A percentile compares a stretch with the other conserved stretches of the same genome.
Evolutionary conservation across 2,797 vertebrate species (phyloP).

Genomic region (Phoeniculus purpureus): DNA sequence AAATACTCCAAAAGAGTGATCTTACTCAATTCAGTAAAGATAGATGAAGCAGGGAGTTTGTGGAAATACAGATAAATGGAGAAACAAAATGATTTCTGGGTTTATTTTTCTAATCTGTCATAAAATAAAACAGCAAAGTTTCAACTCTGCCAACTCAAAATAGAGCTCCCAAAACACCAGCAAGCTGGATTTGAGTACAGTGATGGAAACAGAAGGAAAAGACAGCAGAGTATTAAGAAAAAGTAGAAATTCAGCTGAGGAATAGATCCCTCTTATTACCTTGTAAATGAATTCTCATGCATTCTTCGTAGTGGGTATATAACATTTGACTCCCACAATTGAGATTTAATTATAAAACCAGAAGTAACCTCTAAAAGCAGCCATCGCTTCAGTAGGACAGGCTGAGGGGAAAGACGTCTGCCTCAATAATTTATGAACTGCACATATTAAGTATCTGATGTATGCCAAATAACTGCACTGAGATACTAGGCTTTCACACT

Average conservation of each 20-base stretch:
- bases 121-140: background rate
- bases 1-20: too few species aligned
- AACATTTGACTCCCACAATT: background rate
- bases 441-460: conserved; percentile 42
- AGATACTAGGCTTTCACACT: conserved; percentile 67
- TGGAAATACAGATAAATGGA: background rate
- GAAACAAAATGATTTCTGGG: background rate
- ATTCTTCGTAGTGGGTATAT: background rate
- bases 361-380: conserved; percentile 17
- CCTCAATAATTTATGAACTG: conserved; percentile 42
- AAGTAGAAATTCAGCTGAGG: background rate
- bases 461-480: conserved; percentile 7
- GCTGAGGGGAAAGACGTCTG: conserved; percentile 22
- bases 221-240: background rate
- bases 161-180: background rate
- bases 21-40: too few species aligned
- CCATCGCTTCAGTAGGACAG: background rate
- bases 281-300: background rate
- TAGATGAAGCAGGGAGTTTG: background rate
- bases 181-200: background rate
- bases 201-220: background rate
- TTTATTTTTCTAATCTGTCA: background rate
- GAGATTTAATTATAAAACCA: conserved; percentile 4
- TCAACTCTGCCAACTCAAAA: background rate
- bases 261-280: background rate